Conservation (phyloP, 2,888 invertebrate species). For the Eristalinus aeneus region DNA sequence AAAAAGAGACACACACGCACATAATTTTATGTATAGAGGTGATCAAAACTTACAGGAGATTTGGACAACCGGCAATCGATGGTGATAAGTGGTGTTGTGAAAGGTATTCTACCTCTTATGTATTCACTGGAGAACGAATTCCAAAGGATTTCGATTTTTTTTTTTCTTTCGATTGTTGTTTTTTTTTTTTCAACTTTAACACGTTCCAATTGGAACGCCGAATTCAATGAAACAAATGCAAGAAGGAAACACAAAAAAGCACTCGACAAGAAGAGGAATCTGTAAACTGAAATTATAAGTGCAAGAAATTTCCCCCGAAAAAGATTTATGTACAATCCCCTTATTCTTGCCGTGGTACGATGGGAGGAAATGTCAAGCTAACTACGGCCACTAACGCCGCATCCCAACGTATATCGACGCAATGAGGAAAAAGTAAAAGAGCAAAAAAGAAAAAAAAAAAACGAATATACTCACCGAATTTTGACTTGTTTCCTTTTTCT, state of each 20-base stretch:
- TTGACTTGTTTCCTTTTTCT: slow-evolving; percentile 7
- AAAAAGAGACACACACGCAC: background rate
- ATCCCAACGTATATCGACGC: slow-evolving; percentile 48
- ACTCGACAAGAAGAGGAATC: background rate
- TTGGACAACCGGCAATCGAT: slow-evolving; percentile 10
- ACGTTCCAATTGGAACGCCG: slow-evolving; percentile 45
- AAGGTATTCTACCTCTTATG: background rate
- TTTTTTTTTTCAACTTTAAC: slow-evolving; percentile 1
- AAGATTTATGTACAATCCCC: background rate
- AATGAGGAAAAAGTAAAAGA: background rate
- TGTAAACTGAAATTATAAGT: slow-evolving; percentile 16
- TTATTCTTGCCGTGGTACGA: background rate
- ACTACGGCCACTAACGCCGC: slow-evolving; percentile 9
- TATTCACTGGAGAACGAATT: background rate
- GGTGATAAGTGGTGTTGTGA: background rate
- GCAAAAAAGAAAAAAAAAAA: background rate
- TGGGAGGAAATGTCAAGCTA: slow-evolving; percentile 16
- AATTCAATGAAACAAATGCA: slow-evolving; percentile 17
- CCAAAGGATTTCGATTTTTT: background rate
- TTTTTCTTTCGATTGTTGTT: background rate
- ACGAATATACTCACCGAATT: slow-evolving; percentile 39
- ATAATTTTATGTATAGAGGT: background rate
- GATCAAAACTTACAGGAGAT: slow-evolving; percentile 12
- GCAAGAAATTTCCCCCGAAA: slow-evolving; percentile 31
- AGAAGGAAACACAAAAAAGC: background rate